Conservation (phyloP, 2,888 invertebrate genomes). For the Leucophora obtusa region DNA sequence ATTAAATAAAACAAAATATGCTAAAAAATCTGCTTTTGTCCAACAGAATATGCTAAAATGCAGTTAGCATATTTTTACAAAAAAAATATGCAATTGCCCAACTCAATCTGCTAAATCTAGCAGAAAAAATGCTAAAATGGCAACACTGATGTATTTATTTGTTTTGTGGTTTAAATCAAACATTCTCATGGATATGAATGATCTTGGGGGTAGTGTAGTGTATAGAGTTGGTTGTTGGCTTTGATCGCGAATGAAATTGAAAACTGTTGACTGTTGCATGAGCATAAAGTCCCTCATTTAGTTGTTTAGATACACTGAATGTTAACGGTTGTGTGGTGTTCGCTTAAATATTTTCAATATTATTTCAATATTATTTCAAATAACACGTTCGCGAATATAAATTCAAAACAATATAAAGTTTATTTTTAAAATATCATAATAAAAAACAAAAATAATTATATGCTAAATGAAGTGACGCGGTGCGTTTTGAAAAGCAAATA, state of each 20-base stretch:
- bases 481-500: conserved; percentile 2
- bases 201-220: conserved; percentile 21
- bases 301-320: conserved; percentile 49
- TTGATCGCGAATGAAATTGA: conserved; percentile 52
- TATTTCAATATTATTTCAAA: conserved; percentile 1
- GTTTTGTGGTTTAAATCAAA: conserved; percentile 19
- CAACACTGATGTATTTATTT: conserved; percentile 29
- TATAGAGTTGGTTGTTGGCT: not conserved
- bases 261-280: conserved; percentile 35
- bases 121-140: too few relatives aligned
- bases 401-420: conserved; percentile 1
- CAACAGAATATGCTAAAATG: too few relatives aligned
- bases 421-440: conserved; percentile 9
- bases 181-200: not conserved
- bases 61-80: too few relatives aligned
- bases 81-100: too few relatives aligned
- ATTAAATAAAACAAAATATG: too few relatives aligned
- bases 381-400: conserved; percentile 40
- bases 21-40: too few relatives aligned
- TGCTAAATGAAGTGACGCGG: not conserved
- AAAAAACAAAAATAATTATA: not conserved
- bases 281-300: conserved; percentile 34
- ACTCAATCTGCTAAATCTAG: too few relatives aligned
- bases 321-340: conserved; percentile 46
- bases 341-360: not conserved